phyloP scores from a whole-genome alignment of 2,113 vertebrate genomes.

The Uria aalge region DNA sequence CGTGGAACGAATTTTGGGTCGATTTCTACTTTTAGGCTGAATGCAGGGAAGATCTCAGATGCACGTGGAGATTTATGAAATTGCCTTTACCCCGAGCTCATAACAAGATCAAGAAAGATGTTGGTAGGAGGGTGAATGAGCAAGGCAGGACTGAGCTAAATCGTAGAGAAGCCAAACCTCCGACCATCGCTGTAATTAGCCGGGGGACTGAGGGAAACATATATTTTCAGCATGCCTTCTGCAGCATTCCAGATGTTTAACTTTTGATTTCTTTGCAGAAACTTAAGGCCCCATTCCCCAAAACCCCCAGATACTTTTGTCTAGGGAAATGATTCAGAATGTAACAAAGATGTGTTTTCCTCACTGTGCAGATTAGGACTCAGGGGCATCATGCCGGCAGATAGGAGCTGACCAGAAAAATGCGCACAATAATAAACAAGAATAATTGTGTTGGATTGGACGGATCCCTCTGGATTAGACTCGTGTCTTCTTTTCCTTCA shows the following conservation, averaged over 20 bases:
- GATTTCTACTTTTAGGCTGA: neutral
- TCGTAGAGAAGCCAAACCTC: neutral
- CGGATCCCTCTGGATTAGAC: neutral
- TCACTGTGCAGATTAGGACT: neutral
- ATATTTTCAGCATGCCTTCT: neutral
- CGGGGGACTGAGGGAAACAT: neutral
- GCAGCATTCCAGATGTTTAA: neutral
- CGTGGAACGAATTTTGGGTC: neutral
- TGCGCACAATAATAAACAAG: neutral
- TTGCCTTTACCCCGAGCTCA: accelerated
- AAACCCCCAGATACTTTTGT: neutral
- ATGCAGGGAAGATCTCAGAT: neutral
- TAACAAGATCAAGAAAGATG: neutral
- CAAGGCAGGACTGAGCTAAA: neutral
- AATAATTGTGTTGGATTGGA: neutral
- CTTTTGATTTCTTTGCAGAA: neutral
- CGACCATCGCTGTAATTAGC: accelerated
- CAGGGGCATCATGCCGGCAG: neutral
- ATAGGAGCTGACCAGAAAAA: neutral
- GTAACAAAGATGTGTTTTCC: neutral
- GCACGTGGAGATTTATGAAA: neutral
- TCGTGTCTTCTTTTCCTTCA: neutral
- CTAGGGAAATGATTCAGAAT: neutral
- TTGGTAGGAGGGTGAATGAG: neutral
- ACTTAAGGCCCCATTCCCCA: neutral